Conservation (phyloP, 2,888 invertebrate genomes). For the Acholoe squamosa region DNA sequence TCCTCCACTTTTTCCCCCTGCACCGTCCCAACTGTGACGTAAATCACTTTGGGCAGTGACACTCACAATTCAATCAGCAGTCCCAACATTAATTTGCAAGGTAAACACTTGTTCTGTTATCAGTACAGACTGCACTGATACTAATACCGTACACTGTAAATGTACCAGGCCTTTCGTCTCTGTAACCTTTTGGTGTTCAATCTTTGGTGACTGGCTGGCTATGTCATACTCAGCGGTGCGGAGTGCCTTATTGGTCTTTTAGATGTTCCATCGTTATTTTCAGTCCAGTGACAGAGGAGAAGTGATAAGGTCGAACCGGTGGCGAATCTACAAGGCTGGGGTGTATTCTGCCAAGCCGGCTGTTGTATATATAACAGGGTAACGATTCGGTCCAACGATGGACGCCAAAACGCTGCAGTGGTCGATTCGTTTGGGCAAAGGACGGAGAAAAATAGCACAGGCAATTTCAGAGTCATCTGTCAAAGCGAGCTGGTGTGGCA, state of each 20-base stretch:
- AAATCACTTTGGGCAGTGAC: no score
- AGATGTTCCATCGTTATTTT: slow-evolving; percentile 1
- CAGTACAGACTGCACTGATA: no score
- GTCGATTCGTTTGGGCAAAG: neutral
- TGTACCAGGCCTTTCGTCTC: no score
- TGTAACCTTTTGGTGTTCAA: no score
- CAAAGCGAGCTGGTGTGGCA: neutral
- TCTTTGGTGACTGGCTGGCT: no score
- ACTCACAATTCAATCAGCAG: no score
- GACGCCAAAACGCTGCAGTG: neutral
- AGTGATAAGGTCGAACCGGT: neutral
- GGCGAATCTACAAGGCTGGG: neutral
- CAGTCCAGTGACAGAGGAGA: neutral
- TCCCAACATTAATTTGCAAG: no score
- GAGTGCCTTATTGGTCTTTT: neutral
- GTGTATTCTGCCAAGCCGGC: neutral
- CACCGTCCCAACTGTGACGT: no score
- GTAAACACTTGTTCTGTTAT: no score
- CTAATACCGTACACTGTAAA: no score
- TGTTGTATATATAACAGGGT: slow-evolving; percentile 16
- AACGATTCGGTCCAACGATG: neutral
- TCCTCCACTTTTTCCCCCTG: no score
- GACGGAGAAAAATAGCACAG: neutral
- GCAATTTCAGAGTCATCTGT: slow-evolving; percentile 20
- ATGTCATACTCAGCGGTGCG: no score